Base-by-base conservation (phyloP, 2,797 vertebrate genomes). In the Hydrocynus forskahlii region DNA sequence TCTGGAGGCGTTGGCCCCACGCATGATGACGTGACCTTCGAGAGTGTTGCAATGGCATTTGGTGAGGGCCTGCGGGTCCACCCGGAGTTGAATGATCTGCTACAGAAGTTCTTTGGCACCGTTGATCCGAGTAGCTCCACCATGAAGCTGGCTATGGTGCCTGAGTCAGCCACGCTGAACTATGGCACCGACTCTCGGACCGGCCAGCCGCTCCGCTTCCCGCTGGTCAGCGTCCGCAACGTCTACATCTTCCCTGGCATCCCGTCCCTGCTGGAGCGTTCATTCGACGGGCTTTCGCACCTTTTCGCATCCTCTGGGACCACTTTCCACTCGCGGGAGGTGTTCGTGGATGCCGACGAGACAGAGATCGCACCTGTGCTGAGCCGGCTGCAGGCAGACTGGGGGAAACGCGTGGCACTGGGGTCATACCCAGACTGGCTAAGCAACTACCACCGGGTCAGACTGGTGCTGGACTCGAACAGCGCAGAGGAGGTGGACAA, bases 371-470 rank as follows among this genome's bases (percentile, higher is more conserved):
- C 97, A 0, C 93, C 93, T 0, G 78, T 90, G 57, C 91, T 99
- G 76, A 91, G 94, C 0, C 81, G 88, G 66, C 92, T 96, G n/a
- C 89, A 96, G 60, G 81, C 90, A 0, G 4, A 60, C 23, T 98
- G 97, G 92, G 93, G 92, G 0, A 91, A 76, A 2, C 91, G 81
- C 0, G 94, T 97, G 40, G 88, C 92, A 25, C 83, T 99, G 1
- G 98, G 97, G 0, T 99, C 98, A 9, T 99, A 99, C 87, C 98
- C 98, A 0, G 96, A 98, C 89, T 99, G 97, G 97, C 80, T 92
- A 76, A 98, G 93, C 77, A 99, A 99, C 90, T 99, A 99, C 83
- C 95, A 97, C 85, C 92, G 93, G 0, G 97, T 99, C 82, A 94
- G 94, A 86, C 93, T 99, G 88, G 95, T 95, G 0, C 88, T 99